phyloP scores from a whole-genome alignment of 2,888 invertebrate genomes.

The Auanema sp. region DNA sequence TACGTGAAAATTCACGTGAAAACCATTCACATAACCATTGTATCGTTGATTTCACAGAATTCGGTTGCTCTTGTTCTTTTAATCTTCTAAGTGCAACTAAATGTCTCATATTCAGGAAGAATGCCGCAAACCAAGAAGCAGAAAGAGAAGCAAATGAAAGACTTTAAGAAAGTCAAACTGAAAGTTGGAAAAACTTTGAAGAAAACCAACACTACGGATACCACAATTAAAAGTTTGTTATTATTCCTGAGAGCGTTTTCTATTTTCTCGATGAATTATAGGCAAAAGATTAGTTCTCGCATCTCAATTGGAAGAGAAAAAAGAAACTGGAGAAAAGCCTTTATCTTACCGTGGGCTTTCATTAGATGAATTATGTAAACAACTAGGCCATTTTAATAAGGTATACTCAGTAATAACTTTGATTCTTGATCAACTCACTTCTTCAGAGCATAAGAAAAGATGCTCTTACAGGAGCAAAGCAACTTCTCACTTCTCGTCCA shows the following conservation, averaged over 20 bases:
- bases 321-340: constrained; percentile 29
- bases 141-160: constrained; percentile 43
- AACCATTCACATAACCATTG: no score
- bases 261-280: no score
- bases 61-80: no score
- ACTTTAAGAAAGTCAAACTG: constrained; percentile 53
- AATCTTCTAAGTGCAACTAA: no score
- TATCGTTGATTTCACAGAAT: no score
- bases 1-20: no score
- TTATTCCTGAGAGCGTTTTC: no score
- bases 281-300: constrained; percentile 35
- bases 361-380: constrained; percentile 49
- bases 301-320: constrained; percentile 39
- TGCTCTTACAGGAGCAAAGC: constrained; percentile 46
- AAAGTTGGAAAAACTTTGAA: constrained; percentile 53
- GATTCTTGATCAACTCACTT: background rate
- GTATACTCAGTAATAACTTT: constrained; percentile 13
- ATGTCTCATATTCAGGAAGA: no score
- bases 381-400: constrained; percentile 54
- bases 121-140: constrained; percentile 28
- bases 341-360: constrained; percentile 42
- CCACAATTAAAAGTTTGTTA: constrained; percentile 37
- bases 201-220: constrained; percentile 50
- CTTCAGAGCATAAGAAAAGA: constrained; percentile 41
- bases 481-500: constrained; percentile 41